phyloP scores from a whole-genome alignment of 2,113 vertebrate genomes.

The Colossoma macropomum region DNA sequence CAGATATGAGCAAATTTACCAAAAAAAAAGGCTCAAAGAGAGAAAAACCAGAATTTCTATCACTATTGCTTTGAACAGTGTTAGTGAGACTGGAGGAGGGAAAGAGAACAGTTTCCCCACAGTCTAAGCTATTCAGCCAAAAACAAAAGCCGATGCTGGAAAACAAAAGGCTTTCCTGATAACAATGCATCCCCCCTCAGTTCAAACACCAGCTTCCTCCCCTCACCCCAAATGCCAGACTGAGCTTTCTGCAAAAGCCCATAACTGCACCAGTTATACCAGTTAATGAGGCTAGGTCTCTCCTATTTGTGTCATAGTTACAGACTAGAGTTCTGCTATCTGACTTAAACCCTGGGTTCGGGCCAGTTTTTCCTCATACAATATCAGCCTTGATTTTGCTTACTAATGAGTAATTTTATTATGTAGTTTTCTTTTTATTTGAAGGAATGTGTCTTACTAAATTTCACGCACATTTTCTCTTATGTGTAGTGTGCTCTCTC shows the following conservation, averaged over 20 bases:
- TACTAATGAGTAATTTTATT: too few relatives aligned
- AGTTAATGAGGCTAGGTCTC: constrained; percentile 34
- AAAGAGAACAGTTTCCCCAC: constrained; percentile 51
- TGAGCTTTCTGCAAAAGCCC: constrained; percentile 40
- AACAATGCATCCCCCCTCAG: constrained; percentile 55
- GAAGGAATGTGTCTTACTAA: too few relatives aligned
- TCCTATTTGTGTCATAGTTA: neutral
- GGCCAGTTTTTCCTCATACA: too few relatives aligned
- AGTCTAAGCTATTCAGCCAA: constrained; percentile 59
- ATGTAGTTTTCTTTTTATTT: too few relatives aligned
- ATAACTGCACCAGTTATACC: constrained; percentile 40
- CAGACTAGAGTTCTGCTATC: neutral
- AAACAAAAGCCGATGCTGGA: constrained; percentile 59
- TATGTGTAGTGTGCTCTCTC: too few relatives aligned
- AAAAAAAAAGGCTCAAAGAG: neutral
- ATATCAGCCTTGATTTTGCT: too few relatives aligned
- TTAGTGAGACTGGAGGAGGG: constrained; percentile 38
- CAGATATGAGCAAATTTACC: constrained; percentile 23
- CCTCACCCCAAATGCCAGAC: constrained; percentile 34
- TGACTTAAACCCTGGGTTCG: too few relatives aligned
- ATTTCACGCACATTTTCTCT: too few relatives aligned
- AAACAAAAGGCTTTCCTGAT: constrained; percentile 60
- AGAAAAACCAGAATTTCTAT: neutral
- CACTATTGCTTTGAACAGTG: constrained; percentile 26
- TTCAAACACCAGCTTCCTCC: constrained; percentile 53